Evolutionary conservation across 2,797 vertebrate genomes (phyloP).

Genomic region (Pipistrellus kuhlii): DNA sequence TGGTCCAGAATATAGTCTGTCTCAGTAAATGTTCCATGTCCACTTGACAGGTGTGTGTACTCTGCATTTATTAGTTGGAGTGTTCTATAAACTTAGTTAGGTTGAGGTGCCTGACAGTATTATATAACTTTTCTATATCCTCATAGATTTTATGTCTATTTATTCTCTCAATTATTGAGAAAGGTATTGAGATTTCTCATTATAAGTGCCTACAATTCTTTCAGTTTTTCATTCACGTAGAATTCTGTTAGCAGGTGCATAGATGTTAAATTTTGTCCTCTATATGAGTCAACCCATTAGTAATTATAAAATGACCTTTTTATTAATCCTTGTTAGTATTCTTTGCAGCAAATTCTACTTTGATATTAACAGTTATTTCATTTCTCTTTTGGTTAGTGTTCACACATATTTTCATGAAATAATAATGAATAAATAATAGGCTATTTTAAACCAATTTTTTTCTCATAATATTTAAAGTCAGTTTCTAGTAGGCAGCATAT

Average conservation of each 20-base stretch:
- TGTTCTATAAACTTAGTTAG: not conserved
- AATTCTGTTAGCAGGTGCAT: constrained; percentile 2
- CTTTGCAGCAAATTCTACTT: constrained; percentile 19
- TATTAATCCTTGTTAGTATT: constrained; percentile 42
- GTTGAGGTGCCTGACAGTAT: not conserved
- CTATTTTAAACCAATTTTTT: constrained; percentile 66
- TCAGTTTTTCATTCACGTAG: not conserved
- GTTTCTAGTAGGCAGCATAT: constrained; percentile 17
- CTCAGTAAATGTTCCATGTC: not conserved
- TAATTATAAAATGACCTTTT: constrained; percentile 18
- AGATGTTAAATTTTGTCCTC: constrained; percentile 49
- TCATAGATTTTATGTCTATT: not conserved
- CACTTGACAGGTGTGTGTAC: not conserved
- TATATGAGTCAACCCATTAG: constrained; percentile 35
- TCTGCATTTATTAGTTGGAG: not conserved
- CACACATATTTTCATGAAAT: constrained; percentile 26
- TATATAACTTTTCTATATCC: not conserved
- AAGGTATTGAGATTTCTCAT: not conserved
- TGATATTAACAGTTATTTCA: constrained; percentile 40
- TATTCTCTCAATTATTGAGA: not conserved
- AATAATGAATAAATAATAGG: constrained; percentile 11
- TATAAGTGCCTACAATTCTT: constrained; percentile 40
- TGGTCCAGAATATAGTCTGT: not conserved
- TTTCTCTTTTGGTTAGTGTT: constrained; percentile 64
- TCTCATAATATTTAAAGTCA: constrained; percentile 28